These are phyloP conservation scores for Holacanthus passer DNA, from an alignment of 2,113 vertebrate species.

Conservation along the genomic window DNA sequence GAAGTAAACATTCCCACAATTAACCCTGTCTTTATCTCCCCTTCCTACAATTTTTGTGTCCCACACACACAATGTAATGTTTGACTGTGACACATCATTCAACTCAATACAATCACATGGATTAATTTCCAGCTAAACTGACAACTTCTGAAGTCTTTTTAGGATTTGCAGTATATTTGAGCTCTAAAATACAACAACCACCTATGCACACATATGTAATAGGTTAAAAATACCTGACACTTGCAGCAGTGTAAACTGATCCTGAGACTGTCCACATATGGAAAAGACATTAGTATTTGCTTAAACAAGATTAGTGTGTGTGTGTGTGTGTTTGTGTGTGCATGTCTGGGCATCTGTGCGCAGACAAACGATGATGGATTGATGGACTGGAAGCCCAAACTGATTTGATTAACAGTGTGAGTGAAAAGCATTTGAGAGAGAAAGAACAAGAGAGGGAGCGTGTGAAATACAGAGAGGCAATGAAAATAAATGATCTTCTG, in stretches of 20 bases:
- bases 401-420: conserved; percentile 38
- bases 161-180: too few species aligned
- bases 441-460: background rate
- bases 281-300: conserved; percentile 43
- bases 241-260: conserved; percentile 42
- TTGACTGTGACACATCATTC: background rate
- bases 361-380: conserved; percentile 41
- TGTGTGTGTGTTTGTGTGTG: background rate
- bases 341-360: background rate
- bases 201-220: background rate
- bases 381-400: conserved; percentile 25
- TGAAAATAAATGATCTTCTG: conserved; percentile 15
- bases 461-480: conserved; percentile 22
- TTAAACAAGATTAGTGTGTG: conserved; percentile 3
- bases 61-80: background rate
- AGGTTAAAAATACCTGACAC: background rate
- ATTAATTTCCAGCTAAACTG: background rate
- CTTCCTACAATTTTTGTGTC: background rate
- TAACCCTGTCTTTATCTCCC: background rate
- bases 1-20: conserved; percentile 69
- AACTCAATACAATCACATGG: background rate
- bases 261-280: conserved; percentile 28
- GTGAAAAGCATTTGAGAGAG: background rate
- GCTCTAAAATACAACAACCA: too few species aligned
- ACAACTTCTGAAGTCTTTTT: background rate